Evolutionary conservation across 2,888 invertebrate genomes (phyloP).

Genomic region (Diplazon laetatorius): DNA sequence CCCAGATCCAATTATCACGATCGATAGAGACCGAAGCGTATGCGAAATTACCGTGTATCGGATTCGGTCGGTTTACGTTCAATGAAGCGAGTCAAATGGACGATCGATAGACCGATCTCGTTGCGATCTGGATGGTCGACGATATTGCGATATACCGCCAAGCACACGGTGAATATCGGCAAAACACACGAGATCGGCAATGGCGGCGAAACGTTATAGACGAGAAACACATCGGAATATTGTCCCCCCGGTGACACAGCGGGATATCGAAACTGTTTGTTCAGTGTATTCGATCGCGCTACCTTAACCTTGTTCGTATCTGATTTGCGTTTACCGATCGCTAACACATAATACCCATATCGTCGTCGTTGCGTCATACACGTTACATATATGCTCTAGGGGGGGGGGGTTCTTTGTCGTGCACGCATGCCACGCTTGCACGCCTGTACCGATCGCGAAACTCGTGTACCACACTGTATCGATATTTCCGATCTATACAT

Average conservation of each 20-base stretch:
- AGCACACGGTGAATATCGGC: slow-evolving; percentile 46
- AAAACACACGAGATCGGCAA: slow-evolving; percentile 24
- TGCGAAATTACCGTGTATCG: slow-evolving; percentile 44
- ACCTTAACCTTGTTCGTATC: slow-evolving; percentile 60
- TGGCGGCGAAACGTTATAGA: slow-evolving; percentile 1
- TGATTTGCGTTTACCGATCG: slow-evolving; percentile 44
- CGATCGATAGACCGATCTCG: slow-evolving; percentile 25
- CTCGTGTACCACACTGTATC: slow-evolving; percentile 27
- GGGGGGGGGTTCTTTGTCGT: slow-evolving; percentile 23
- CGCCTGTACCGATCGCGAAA: slow-evolving; percentile 35
- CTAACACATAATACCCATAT: slow-evolving; percentile 53
- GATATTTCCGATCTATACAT: slow-evolving; percentile 42
- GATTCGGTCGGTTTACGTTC: slow-evolving; percentile 31
- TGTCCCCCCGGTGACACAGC: slow-evolving; percentile 19
- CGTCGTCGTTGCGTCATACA: slow-evolving; percentile 43
- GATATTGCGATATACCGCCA: slow-evolving; percentile 20
- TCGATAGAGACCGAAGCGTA: slow-evolving; percentile 45
- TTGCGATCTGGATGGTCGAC: slow-evolving; percentile 43
- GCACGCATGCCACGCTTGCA: slow-evolving; percentile 34
- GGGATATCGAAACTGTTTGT: slow-evolving; percentile 21
- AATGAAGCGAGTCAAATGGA: slow-evolving; percentile 47
- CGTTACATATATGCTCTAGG: not conserved
- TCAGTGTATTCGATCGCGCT: slow-evolving; percentile 30
- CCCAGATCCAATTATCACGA: slow-evolving; percentile 49
- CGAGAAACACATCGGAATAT: slow-evolving; percentile 18